phyloP scores from a whole-genome alignment of 2,797 vertebrate species.

The Ataeniobius toweri region DNA sequence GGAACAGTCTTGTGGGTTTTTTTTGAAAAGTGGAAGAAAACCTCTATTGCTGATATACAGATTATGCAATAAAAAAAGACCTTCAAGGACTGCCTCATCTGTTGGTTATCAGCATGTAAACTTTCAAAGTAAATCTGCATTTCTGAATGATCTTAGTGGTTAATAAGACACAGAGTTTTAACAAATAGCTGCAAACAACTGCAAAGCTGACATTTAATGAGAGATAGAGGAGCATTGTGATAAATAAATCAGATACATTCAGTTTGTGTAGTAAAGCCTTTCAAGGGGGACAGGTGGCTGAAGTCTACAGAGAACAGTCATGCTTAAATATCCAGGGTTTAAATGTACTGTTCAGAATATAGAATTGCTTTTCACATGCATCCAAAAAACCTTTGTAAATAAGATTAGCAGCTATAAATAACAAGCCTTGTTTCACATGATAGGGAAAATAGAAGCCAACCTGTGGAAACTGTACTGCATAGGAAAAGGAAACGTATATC shows the following conservation, averaged over 20 bases:
- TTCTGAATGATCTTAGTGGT: too few species aligned
- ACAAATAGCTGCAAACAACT: too few species aligned
- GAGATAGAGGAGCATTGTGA: neutral
- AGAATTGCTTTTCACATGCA: too few species aligned
- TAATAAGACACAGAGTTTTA: too few species aligned
- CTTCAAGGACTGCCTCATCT: neutral
- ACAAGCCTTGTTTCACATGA: neutral
- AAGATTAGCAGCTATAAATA: neutral
- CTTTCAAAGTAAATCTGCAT: neutral
- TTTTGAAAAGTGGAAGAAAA: neutral
- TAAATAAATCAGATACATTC: conserved; percentile 4
- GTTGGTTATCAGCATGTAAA: neutral
- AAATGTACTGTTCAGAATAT: neutral
- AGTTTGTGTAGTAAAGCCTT: neutral
- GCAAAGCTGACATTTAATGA: neutral
- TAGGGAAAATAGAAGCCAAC: neutral
- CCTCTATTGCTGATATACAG: neutral
- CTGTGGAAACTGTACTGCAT: neutral
- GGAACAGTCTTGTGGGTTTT: neutral
- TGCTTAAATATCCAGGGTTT: neutral
- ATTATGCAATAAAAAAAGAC: neutral
- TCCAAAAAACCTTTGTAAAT: neutral
- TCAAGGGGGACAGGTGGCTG: too few species aligned
- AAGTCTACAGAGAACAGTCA: neutral
- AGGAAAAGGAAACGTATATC: neutral